Conservation (phyloP, 1,140 invertebrate species). For the Piezodorus guildinii region DNA sequence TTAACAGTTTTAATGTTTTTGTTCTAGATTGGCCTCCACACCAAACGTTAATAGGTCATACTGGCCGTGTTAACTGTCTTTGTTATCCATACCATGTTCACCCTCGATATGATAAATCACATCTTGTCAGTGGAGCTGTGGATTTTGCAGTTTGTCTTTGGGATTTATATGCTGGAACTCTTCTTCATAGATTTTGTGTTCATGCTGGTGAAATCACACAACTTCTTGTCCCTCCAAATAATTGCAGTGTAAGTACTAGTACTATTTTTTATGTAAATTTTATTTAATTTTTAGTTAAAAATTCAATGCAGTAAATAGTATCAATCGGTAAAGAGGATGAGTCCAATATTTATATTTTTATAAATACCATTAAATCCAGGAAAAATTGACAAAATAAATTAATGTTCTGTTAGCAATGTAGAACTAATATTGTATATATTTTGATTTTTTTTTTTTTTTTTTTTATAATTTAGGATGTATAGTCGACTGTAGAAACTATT, state of each 20-base stretch:
- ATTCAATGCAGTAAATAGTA: too few species aligned
- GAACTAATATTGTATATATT: too few species aligned
- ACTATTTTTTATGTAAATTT: neutral
- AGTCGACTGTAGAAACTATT: too few species aligned
- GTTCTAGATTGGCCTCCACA: constrained; percentile 75
- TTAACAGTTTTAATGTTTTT: too few species aligned
- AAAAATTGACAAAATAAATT: too few species aligned
- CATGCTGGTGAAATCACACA: constrained; percentile 89
- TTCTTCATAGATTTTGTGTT: constrained; percentile 91
- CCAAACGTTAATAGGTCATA: constrained; percentile 81
- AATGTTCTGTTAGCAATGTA: too few species aligned
- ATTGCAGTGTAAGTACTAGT: constrained; percentile 65
- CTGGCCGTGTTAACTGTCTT: constrained; percentile 86
- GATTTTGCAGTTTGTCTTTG: constrained; percentile 97
- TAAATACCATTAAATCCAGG: too few species aligned
- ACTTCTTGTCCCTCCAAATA: constrained; percentile 80
- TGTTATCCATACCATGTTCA: constrained; percentile 89
- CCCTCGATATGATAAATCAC: constrained; percentile 80
- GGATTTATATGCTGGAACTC: constrained; percentile 83
- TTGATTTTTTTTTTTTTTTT: too few species aligned
- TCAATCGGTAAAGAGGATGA: too few species aligned
- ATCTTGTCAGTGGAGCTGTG: constrained; percentile 88
- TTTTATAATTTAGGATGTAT: too few species aligned
- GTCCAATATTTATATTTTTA: too few species aligned
- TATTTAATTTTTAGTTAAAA: neutral